Evolutionary conservation across 2,888 invertebrate species (phyloP).

Genomic region (Boloria euphrosyne): DNA sequence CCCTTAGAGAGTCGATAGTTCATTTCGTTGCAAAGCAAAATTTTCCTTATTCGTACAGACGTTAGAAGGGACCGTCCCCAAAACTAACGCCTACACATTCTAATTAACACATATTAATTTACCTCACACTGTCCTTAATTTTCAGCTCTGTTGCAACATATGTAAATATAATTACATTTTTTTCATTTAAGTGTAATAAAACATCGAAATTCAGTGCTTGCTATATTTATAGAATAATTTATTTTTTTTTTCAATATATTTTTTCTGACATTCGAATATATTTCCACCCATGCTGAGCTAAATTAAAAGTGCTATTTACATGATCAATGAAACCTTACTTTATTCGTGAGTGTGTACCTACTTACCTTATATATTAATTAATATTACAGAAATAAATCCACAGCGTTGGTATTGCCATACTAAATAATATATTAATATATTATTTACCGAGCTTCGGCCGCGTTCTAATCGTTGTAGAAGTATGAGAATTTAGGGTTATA

Average conservation of each 20-base stretch:
- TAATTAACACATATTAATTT: conserved; percentile 44
- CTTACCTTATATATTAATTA: no score
- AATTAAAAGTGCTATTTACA: conserved; percentile 1
- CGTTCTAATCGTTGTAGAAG: no score
- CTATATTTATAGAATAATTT: conserved; percentile 66
- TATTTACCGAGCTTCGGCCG: no score
- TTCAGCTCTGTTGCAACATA: conserved; percentile 55
- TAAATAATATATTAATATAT: no score
- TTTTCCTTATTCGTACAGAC: conserved; percentile 7
- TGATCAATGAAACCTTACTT: background rate
- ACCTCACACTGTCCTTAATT: conserved; percentile 41
- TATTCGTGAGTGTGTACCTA: no score
- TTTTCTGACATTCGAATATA: conserved; percentile 36
- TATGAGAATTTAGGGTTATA: no score
- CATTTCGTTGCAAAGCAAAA: conserved; percentile 33
- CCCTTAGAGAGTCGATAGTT: conserved; percentile 19
- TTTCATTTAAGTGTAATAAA: conserved; percentile 69
- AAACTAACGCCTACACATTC: conserved; percentile 42
- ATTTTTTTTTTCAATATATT: conserved; percentile 46
- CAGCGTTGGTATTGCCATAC: no score
- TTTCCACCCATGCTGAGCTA: conserved; percentile 36
- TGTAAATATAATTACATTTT: conserved; percentile 67
- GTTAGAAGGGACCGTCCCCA: background rate
- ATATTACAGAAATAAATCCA: no score
- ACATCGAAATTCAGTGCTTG: conserved; percentile 80